Evolutionary conservation across 2,888 invertebrate species (phyloP).

Genomic region (Eretmocerus hayati): DNA sequence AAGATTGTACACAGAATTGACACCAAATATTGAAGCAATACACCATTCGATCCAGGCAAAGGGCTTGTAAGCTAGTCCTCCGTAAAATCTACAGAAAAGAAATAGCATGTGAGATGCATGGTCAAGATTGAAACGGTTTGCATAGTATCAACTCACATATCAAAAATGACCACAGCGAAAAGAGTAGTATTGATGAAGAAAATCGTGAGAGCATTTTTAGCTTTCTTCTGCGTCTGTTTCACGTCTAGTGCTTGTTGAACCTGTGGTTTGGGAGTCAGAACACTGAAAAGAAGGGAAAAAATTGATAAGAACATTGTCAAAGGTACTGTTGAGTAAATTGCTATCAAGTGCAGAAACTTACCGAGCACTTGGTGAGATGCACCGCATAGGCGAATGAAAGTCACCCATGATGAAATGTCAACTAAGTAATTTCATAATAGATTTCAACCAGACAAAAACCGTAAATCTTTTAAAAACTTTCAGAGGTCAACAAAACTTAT

Average conservation of each 20-base stretch:
- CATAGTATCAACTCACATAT: conserved; percentile 50
- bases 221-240: conserved; percentile 50
- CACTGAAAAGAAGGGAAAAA: conserved; percentile 25
- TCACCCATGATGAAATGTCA: conserved; percentile 34
- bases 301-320: background rate
- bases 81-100: conserved; percentile 31
- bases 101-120: background rate
- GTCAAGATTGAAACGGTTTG: too few relatives aligned
- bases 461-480: too few relatives aligned
- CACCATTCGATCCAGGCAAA: conserved; percentile 40
- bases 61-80: conserved; percentile 35
- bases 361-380: conserved; percentile 42
- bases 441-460: too few relatives aligned
- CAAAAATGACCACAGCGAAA: conserved; percentile 53
- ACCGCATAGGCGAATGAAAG: conserved; percentile 39
- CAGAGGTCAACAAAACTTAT: background rate
- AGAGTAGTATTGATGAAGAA: conserved; percentile 53
- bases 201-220: conserved; percentile 54
- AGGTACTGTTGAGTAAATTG: background rate
- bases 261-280: conserved; percentile 45
- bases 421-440: too few relatives aligned
- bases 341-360: conserved; percentile 11
- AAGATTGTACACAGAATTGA: conserved; percentile 53
- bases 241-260: conserved; percentile 53
- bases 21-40: conserved; percentile 44